Evolutionary conservation across 1,140 invertebrate species (phyloP), one percentile per base, ranked within the genome.

Genomic region (Zaprionus vittiger): DNA sequence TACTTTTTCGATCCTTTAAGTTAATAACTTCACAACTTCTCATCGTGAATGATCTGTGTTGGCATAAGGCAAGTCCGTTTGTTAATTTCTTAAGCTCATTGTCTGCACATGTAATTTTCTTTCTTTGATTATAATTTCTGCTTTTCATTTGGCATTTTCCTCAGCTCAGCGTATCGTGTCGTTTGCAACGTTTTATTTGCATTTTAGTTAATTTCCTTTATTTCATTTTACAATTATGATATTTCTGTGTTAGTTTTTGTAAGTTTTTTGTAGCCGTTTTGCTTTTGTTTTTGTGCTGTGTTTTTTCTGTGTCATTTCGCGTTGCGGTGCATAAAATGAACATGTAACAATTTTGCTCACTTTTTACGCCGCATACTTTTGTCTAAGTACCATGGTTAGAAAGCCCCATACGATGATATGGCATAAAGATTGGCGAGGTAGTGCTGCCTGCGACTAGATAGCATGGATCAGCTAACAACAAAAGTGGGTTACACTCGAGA

Each of bases 101-200:
- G 69, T 38, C 64, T 57, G 60, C 49, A 56, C 56, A 60, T 75
- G 54, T 54, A 57, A 72, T 68, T 83, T 82, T 84, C 61, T 80
- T 74, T 74, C 62, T 67, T 75, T 77, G 66, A 73, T 73, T 83
- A 70, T 73, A 70, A 83, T 64, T 77, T 86, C 34, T 77, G 66
- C 57, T 68, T 55, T 81, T 73, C 73, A 61, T 62, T 80, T 68
- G 59, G 75, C 65, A 71, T 61, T 76, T 81, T 81, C 49, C 26
- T 65, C 61, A 15, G 37, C 37, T 4, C 14, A 17, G 41, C 57
- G 55, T 55, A 76, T 17, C 14, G 20, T 38, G 31, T 41, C 52
- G 22, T 56, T 66, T 65, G 69, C 38, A 59, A n/a, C 37, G 17
- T 68, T 72, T 73, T 74, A 38, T 70, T 74, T 79, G 24, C 38